Percentiles rank a stretch among this genome's conserved stretches.
Evolutionary conservation across 2,888 invertebrate genomes (phyloP).

Genomic region (Ecliptopera silaceata): DNA sequence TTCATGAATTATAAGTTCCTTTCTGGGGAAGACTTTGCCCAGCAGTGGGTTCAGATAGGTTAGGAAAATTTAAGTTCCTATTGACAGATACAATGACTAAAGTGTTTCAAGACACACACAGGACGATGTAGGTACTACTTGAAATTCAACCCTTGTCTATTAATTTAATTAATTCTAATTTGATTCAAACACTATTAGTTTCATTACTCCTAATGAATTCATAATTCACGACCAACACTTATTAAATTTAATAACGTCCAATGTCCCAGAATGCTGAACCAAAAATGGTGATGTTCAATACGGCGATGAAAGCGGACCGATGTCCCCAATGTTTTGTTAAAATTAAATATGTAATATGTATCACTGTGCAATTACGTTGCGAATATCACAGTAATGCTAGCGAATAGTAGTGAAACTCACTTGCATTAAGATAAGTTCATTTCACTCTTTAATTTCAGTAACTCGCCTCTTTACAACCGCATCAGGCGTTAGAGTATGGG

Average conservation of each 20-base stretch:
- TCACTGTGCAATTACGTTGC: slow-evolving; percentile 39
- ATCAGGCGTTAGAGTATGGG: no score
- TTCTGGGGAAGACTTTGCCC: no score
- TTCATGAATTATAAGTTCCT: no score
- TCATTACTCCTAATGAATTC: not conserved
- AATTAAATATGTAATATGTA: slow-evolving; percentile 43
- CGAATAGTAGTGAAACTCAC: slow-evolving; percentile 13
- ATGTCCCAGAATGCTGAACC: slow-evolving; percentile 41
- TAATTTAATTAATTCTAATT: not conserved
- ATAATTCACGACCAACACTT: slow-evolving; percentile 7
- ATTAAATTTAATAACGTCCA: slow-evolving; percentile 38
- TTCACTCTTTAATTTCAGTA: no score
- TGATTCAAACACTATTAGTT: not conserved
- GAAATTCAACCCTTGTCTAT: no score
- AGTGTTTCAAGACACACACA: no score
- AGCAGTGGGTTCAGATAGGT: no score
- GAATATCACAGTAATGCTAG: slow-evolving; percentile 35
- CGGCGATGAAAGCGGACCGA: slow-evolving; percentile 50
- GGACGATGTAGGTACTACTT: no score
- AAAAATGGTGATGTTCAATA: slow-evolving; percentile 49
- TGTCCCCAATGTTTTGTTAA: slow-evolving; percentile 54
- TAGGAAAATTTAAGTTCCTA: no score
- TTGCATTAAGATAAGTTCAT: not conserved
- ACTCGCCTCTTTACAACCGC: no score
- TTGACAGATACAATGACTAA: no score